Conservation (phyloP, 2,113 vertebrate genomes). For the Dipodomys merriami region DNA sequence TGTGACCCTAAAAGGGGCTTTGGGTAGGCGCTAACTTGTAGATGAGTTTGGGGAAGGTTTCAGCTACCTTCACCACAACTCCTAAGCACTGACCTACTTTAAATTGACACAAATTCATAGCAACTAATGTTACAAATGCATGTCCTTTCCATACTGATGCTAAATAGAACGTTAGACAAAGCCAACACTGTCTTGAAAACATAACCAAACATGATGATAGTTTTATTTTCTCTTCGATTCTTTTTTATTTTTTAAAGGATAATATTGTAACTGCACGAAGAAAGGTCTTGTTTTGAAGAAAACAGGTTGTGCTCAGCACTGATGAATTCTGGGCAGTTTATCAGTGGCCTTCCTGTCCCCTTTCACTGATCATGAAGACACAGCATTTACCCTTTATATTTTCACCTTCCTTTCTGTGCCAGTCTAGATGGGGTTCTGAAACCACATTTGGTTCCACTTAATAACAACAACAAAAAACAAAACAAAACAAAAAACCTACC, state of each 20-base stretch:
- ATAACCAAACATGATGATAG: conserved; percentile 53
- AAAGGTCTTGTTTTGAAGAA: conserved; percentile 62
- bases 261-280: conserved; percentile 59
- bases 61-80: conserved; percentile 1
- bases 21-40: conserved; percentile 7
- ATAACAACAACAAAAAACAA: conserved; percentile 78
- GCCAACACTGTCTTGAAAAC: conserved; percentile 69
- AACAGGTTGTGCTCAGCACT: conserved; percentile 51
- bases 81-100: conserved; percentile 63
- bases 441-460: conserved; percentile 84
- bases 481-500: conserved; percentile 86
- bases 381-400: conserved; percentile 75
- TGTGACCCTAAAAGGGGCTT: background rate
- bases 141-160: conserved; percentile 39
- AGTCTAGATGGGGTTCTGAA: conserved; percentile 82
- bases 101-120: conserved; percentile 69
- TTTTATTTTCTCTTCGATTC: conserved; percentile 61
- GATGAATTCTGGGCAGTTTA: conserved; percentile 1
- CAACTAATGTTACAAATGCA: conserved; percentile 68
- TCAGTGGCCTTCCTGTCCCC: conserved; percentile 39
- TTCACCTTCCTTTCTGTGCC: conserved; percentile 81
- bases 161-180: conserved; percentile 63
- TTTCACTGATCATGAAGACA: background rate
- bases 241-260: conserved; percentile 42
- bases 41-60: conserved; percentile 19